A percentile compares a stretch with the other conserved stretches of the same genome.
phyloP scores from a whole-genome alignment of 2,888 invertebrate genomes.

The Nomada ruficornis region DNA sequence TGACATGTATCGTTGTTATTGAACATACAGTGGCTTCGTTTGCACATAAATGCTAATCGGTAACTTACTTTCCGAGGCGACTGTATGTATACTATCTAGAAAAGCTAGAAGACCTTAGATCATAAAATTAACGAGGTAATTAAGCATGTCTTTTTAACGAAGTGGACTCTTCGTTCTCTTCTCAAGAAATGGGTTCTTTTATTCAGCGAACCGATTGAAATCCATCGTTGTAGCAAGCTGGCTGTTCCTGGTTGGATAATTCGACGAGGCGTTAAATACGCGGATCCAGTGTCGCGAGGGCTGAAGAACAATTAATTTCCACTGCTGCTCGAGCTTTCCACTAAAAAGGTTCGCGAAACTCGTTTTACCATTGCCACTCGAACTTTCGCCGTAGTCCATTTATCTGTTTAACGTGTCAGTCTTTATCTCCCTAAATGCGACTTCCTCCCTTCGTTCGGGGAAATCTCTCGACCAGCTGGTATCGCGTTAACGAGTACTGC shows the following conservation, averaged over 20 bases:
- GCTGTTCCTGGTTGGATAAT: slow-evolving; percentile 42
- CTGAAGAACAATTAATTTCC: slow-evolving; percentile 61
- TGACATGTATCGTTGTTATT: too few species aligned
- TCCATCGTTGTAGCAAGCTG: slow-evolving; percentile 38
- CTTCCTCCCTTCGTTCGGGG: slow-evolving; percentile 11
- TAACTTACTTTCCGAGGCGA: too few species aligned
- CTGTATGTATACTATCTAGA: too few species aligned
- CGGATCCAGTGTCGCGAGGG: slow-evolving; percentile 53
- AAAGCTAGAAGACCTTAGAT: too few species aligned
- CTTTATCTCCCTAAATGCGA: slow-evolving; percentile 35
- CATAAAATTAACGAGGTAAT: too few species aligned
- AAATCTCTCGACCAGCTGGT: background rate
- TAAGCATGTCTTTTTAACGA: too few species aligned
- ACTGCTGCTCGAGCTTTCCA: slow-evolving; percentile 41
- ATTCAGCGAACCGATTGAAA: slow-evolving; percentile 8
- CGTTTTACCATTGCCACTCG: slow-evolving; percentile 17
- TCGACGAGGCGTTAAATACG: slow-evolving; percentile 56
- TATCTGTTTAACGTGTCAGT: slow-evolving; percentile 52
- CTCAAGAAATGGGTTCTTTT: too few species aligned
- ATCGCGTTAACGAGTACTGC: background rate
- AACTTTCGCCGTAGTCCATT: slow-evolving; percentile 48
- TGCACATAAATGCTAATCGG: too few species aligned
- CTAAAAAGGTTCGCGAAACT: slow-evolving; percentile 43
- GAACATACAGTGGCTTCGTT: too few species aligned
- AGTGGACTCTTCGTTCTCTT: background rate